These are phyloP conservation scores for Pedicia rivosa DNA, from an alignment of 2,888 invertebrate species.

Conservation along the genomic window DNA sequence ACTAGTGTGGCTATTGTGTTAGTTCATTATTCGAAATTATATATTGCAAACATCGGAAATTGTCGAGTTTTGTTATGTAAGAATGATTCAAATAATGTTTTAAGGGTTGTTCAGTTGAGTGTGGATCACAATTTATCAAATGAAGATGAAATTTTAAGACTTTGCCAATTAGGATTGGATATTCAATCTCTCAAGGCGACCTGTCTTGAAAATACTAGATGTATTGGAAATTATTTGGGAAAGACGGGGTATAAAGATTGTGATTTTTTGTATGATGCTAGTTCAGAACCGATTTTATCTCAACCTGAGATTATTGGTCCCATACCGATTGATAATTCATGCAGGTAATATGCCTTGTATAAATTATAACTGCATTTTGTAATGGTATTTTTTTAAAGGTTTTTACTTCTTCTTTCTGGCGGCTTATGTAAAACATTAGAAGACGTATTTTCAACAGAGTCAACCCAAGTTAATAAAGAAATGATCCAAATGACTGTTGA, in stretches of 20 bases:
- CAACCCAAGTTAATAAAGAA: conserved; percentile 66
- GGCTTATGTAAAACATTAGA: conserved; percentile 72
- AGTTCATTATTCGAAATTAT: conserved; percentile 59
- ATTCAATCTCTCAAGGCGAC: conserved; percentile 33
- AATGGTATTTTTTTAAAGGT: too few relatives aligned
- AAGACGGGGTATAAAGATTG: conserved; percentile 77
- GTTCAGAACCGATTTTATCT: conserved; percentile 64
- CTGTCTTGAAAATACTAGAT: conserved; percentile 49
- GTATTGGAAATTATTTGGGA: conserved; percentile 73
- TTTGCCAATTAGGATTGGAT: conserved; percentile 61
- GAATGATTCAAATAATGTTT: conserved; percentile 55
- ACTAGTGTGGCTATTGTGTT: conserved; percentile 71
- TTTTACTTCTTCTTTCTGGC: conserved; percentile 70
- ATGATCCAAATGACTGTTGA: conserved; percentile 66
- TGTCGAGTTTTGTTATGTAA: conserved; percentile 63
- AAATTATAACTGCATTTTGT: too few relatives aligned
- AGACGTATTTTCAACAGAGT: conserved; percentile 52
- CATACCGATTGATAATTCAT: conserved; percentile 59
- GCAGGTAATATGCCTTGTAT: too few relatives aligned
- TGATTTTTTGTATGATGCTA: conserved; percentile 51
- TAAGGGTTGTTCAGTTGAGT: conserved; percentile 57
- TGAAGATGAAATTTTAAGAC: conserved; percentile 65
- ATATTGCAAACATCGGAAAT: conserved; percentile 72
- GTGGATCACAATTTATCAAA: conserved; percentile 74
- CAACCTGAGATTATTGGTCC: conserved; percentile 74